Conservation (phyloP, 2,113 vertebrate species). For the Pao palembangensis region DNA sequence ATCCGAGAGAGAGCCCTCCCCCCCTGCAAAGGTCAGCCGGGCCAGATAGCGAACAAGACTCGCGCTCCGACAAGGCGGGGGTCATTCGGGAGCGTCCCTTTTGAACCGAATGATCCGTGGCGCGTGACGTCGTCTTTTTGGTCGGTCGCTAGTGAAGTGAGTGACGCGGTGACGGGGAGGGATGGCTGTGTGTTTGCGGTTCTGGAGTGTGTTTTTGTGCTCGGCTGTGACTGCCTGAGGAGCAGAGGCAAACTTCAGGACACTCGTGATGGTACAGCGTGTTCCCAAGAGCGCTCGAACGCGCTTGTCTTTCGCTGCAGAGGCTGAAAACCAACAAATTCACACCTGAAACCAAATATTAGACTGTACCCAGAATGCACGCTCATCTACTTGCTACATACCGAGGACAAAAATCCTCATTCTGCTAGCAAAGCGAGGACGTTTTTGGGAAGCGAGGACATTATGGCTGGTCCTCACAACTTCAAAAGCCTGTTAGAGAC, state of each 20-base stretch:
- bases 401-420: too few species aligned
- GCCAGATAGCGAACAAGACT: conserved; percentile 41
- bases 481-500: too few species aligned
- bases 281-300: conserved; percentile 38
- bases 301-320: conserved; percentile 29
- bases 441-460: too few species aligned
- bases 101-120: conserved; percentile 53
- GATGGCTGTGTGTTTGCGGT: neutral
- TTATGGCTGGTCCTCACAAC: too few species aligned
- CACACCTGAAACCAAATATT: conserved; percentile 11
- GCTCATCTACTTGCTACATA: too few species aligned
- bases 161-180: too few species aligned
- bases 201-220: neutral
- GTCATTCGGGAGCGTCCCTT: conserved; percentile 20
- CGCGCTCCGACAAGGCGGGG: conserved; percentile 51
- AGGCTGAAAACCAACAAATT: conserved; percentile 27
- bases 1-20: too few species aligned
- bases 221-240: conserved; percentile 41
- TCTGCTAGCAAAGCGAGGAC: too few species aligned
- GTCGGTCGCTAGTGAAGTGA: too few species aligned
- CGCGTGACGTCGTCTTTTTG: conserved; percentile 4
- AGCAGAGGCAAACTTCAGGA: conserved; percentile 36
- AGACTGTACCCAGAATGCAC: too few species aligned
- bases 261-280: conserved; percentile 31
- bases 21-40: conserved; percentile 47